phyloP scores from a whole-genome alignment of 1,140 invertebrate genomes.

The Zaprionus davidi region DNA sequence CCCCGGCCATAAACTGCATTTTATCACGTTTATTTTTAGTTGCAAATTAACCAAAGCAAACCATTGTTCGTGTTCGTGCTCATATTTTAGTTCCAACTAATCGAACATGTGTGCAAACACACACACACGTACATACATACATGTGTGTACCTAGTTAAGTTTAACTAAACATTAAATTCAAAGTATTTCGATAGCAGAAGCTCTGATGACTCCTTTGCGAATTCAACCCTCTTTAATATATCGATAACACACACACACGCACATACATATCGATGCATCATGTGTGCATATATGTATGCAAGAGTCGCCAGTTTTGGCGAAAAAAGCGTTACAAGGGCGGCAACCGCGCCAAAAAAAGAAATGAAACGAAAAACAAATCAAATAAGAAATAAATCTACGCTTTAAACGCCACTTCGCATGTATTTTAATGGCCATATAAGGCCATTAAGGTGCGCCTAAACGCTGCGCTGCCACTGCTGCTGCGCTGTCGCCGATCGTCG shows the following conservation, averaged over 20 bases:
- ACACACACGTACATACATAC: background rate
- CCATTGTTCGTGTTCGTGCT: conserved; percentile 26
- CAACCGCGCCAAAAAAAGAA: conserved; percentile 62
- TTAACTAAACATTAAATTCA: background rate
- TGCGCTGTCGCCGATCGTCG: conserved; percentile 19
- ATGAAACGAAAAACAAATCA: conserved; percentile 23
- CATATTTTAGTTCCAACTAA: background rate
- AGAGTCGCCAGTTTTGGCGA: conserved; percentile 21
- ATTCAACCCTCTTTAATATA: conserved; percentile 33
- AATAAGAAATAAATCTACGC: conserved; percentile 34
- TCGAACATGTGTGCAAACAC: conserved; percentile 1
- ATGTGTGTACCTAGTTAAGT: background rate
- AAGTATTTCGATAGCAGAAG: background rate
- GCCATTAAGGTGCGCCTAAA: conserved; percentile 63
- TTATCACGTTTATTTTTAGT: conserved; percentile 83
- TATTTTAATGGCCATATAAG: conserved; percentile 67
- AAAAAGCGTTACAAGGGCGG: conserved; percentile 73
- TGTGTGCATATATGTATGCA: background rate
- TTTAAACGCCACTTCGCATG: conserved; percentile 38
- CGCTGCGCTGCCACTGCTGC: conserved; percentile 1
- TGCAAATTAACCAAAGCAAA: conserved; percentile 50
- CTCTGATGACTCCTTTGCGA: background rate
- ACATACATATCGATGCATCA: background rate
- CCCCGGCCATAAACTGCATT: conserved; percentile 60
- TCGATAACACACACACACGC: conserved; percentile 6